A percentile compares a stretch with the other conserved stretches of the same genome.
phyloP scores from a whole-genome alignment of 1,140 invertebrate genomes.

The Condylostylus longicornis region DNA sequence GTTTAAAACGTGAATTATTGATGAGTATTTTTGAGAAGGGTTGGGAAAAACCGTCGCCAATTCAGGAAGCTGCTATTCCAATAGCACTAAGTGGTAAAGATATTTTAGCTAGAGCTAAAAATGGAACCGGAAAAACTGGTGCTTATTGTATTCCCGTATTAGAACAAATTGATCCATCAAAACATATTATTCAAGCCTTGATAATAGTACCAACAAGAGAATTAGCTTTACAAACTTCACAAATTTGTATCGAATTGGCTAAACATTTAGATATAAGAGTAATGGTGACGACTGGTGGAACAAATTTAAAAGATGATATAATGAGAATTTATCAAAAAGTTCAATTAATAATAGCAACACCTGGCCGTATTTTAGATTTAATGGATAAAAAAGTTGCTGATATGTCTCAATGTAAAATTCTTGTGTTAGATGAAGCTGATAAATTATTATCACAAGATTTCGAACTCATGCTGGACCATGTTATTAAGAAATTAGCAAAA shows the following conservation, averaged over 20 bases:
- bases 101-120: constrained; percentile 95
- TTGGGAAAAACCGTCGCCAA: constrained; percentile 98
- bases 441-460: constrained; percentile 98
- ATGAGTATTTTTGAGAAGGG: constrained; percentile 99
- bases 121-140: constrained; percentile 99
- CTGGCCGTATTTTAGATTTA: constrained; percentile 96
- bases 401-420: constrained; percentile 89
- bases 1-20: constrained; percentile 87
- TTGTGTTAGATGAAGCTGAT: constrained; percentile 98
- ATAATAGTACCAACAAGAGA: constrained; percentile 98
- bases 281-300: constrained; percentile 98
- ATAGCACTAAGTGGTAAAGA: constrained; percentile 95
- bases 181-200: constrained; percentile 89
- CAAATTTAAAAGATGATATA: constrained; percentile 97
- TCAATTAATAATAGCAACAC: constrained; percentile 97
- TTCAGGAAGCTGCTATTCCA: constrained; percentile 98
- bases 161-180: constrained; percentile 82
- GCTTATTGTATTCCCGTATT: constrained; percentile 98
- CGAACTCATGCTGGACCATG: constrained; percentile 94
- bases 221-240: constrained; percentile 96
- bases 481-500: constrained; percentile 83
- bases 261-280: constrained; percentile 92
- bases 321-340: constrained; percentile 99
- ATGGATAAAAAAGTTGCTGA: constrained; percentile 98
- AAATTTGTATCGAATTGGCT: constrained; percentile 96